phyloP scores from a whole-genome alignment of 2,797 vertebrate species.

The Microctenopoma steveboyesi region DNA sequence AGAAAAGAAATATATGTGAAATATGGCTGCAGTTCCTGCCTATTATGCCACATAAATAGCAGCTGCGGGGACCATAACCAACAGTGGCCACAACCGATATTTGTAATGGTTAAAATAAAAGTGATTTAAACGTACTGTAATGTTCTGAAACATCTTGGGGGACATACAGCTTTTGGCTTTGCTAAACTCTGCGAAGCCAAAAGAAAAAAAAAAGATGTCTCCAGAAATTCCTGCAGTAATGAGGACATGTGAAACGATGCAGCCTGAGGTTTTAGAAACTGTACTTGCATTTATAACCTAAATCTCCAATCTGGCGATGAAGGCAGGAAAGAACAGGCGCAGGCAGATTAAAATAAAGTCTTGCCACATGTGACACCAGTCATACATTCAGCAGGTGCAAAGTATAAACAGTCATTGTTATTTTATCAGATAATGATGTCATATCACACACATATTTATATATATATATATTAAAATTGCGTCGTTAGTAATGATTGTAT shows the following conservation, averaged over 20 bases:
- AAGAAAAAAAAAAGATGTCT: conserved; percentile 6
- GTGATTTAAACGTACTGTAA: conserved; percentile 56
- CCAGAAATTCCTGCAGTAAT: conserved; percentile 34
- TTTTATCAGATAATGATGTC: conserved; percentile 14
- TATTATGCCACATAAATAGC: conserved; percentile 59
- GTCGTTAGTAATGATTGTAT: background rate
- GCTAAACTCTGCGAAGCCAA: conserved; percentile 25
- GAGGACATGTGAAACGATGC: conserved; percentile 22
- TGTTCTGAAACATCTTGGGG: conserved; percentile 43
- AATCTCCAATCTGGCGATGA: background rate
- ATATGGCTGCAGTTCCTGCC: conserved; percentile 40
- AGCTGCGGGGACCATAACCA: conserved; percentile 31
- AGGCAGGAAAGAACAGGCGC: background rate
- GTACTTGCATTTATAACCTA: conserved; percentile 4
- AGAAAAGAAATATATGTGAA: conserved; percentile 51
- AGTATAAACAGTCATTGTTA: background rate
- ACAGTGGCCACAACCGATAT: conserved; percentile 38
- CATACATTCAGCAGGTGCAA: conserved; percentile 2
- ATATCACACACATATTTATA: background rate
- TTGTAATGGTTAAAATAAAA: conserved; percentile 55
- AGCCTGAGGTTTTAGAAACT: conserved; percentile 26
- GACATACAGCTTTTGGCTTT: conserved; percentile 15
- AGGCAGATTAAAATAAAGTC: background rate
- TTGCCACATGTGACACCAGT: background rate
- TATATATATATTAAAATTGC: too few relatives aligned